Evolutionary conservation across 37 sponge, comb jelly and placozoan genomes (phyloP).

Genomic region (Hormiphora californensis): DNA sequence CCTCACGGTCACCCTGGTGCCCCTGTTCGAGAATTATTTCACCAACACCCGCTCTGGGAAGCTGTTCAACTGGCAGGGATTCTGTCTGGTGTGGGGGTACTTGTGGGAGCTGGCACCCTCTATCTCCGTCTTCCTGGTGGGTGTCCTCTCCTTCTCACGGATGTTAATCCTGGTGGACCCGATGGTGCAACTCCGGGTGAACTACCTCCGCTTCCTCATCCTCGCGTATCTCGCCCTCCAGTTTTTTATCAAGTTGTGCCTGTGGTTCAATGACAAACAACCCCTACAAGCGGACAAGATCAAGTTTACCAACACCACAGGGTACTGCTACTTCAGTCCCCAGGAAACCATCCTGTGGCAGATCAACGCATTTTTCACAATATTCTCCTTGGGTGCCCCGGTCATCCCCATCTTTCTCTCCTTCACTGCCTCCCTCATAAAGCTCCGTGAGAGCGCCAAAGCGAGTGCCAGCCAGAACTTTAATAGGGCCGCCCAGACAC

Average conservation of each 20-base stretch:
- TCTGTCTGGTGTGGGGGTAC: not conserved
- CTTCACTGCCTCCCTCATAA: not conserved
- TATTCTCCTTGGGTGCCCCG: not conserved
- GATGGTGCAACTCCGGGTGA: not conserved
- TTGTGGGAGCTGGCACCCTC: conserved; percentile 17
- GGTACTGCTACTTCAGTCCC: not conserved
- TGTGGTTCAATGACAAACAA: not conserved
- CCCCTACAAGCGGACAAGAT: not conserved
- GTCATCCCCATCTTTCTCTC: not conserved
- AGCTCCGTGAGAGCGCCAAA: not conserved
- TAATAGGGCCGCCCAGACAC: not conserved
- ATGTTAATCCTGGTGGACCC: conserved; percentile 13
- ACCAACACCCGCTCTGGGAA: not conserved
- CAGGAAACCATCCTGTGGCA: not conserved
- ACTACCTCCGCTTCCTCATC: not conserved
- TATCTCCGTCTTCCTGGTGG: conserved; percentile 38
- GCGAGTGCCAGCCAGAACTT: not conserved
- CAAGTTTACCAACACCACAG: not conserved
- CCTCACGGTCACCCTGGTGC: conserved; percentile 5
- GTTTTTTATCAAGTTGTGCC: not conserved
- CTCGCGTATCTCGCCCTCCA: not conserved
- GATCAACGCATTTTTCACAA: not conserved
- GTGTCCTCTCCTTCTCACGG: conserved; percentile 6
- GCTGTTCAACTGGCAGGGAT: not conserved
- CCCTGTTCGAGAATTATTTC: conserved; percentile 34